Evolutionary conservation across 1,140 invertebrate genomes (phyloP).

Genomic region (Habropoda laboriosa): DNA sequence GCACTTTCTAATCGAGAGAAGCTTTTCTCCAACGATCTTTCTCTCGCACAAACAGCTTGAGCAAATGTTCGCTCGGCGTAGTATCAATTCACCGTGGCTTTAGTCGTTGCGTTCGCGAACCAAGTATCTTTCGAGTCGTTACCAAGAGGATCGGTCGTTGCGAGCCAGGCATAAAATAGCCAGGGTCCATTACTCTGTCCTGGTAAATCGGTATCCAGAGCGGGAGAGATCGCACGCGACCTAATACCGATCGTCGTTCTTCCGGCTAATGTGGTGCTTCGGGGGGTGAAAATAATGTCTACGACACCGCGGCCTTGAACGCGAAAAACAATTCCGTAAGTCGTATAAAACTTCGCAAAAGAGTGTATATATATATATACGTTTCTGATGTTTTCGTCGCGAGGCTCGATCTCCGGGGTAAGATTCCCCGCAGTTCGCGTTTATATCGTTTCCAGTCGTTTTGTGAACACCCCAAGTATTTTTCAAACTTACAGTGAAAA

Average conservation of each 20-base stretch:
- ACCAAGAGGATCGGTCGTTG: conserved; percentile 41
- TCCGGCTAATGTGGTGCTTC: conserved; percentile 60
- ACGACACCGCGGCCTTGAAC: conserved; percentile 29
- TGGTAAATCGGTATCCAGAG: conserved; percentile 53
- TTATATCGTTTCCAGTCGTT: conserved; percentile 4
- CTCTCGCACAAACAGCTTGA: conserved; percentile 37
- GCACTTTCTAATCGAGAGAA: conserved; percentile 32
- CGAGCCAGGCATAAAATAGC: conserved; percentile 56
- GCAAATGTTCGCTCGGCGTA: conserved; percentile 49
- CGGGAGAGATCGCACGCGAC: conserved; percentile 59
- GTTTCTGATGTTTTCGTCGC: conserved; percentile 18
- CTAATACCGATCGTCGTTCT: conserved; percentile 59
- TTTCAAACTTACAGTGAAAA: background rate
- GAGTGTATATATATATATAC: background rate
- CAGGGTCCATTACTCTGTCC: conserved; percentile 59
- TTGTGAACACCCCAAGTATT: too few relatives aligned
- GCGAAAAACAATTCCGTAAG: conserved; percentile 23
- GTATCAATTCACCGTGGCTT: conserved; percentile 49
- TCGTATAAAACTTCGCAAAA: conserved; percentile 14
- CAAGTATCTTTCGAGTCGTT: conserved; percentile 45
- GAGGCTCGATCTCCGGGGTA: background rate
- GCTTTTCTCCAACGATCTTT: conserved; percentile 43
- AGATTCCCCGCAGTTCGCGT: background rate
- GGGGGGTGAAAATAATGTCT: conserved; percentile 56
- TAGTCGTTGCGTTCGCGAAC: conserved; percentile 43